Base-by-base conservation (phyloP, 1,140 invertebrate genomes). In the Drosophila nigrodunni region DNA sequence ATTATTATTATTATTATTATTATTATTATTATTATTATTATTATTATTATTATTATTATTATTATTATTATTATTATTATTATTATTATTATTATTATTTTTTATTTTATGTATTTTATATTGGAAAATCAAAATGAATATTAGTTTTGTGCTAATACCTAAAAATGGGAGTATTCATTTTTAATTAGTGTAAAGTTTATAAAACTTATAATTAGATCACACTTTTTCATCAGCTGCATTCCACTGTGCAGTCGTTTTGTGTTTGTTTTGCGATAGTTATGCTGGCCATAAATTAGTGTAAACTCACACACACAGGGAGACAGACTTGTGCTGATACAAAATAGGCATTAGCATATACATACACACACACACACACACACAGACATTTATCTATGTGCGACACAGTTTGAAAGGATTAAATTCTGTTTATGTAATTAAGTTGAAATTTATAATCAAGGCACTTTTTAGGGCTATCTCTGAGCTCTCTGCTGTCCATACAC, bases 401-500 rank as follows among this genome's bases (percentile, higher is more conserved):
- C 83, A 87, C 85, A 88, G 74, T 85, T 89, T 64, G 86, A 89
- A 89, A 64, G 85, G 85, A 89, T 89, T 89, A 89, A 89, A 81
- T 76, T 89, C 80, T 89, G 85, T 89, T 89, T 89, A 89, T 83
- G 85, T 89, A 89, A 89, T 89, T 89, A 89, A 89, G 85, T 89
- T 89, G 85, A 89, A 89, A 89, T 89, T 89, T 89, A 89, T 89
- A 89, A 89, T 89, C 85, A 87, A 87, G 83, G 77, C 83, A 88
- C 60, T 64, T 65, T 59, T 72, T 75, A 78, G 59, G 76, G 69
- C 44, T n/a, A 55, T 35, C 37, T 55, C 34, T 3, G 50, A 21
- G 18, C 18, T 1, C 3, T 30, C 5, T 13, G 39, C 11, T 54
- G 50, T 52, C 34, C 50, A 52, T 35, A 52, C 49, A 60, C 35